A percentile compares a stretch with the other conserved stretches of the same genome.
phyloP scores from a whole-genome alignment of 2,888 invertebrate species.

The Philhelius pedissequus region DNA sequence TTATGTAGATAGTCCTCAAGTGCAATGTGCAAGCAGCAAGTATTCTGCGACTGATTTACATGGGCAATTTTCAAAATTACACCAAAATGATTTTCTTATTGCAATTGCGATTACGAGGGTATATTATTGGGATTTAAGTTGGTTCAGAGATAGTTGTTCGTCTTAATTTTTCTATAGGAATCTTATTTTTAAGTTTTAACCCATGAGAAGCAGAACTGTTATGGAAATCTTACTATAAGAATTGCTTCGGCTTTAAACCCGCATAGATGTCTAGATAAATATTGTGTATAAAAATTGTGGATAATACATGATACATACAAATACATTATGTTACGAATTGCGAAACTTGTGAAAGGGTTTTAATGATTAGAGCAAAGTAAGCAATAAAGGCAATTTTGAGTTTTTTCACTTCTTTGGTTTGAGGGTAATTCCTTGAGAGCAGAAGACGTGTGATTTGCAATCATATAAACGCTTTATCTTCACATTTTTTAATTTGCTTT shows the following conservation, averaged over 20 bases:
- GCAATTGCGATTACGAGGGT: constrained; percentile 17
- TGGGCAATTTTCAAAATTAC: constrained; percentile 64
- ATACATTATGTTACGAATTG: no score
- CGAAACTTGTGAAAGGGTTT: no score
- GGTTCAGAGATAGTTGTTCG: neutral
- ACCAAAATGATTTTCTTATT: constrained; percentile 46
- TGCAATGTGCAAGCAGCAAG: constrained; percentile 25
- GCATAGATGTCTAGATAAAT: neutral
- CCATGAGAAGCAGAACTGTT: neutral
- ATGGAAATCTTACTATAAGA: neutral
- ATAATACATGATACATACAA: no score
- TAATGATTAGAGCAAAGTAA: no score
- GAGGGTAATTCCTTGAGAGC: no score
- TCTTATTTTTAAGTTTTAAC: no score
- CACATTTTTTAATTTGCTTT: no score
- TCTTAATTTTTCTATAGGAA: neutral
- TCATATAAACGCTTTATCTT: no score
- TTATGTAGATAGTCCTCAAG: constrained; percentile 2
- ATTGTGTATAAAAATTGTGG: neutral
- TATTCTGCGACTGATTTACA: constrained; percentile 53
- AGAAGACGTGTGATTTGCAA: no score
- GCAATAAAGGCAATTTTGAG: no score
- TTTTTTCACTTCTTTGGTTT: no score
- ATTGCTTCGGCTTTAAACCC: neutral
- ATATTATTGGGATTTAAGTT: constrained; percentile 16